Evolutionary conservation across 2,888 invertebrate genomes (phyloP).

Genomic region (Synergus gifuensis): DNA sequence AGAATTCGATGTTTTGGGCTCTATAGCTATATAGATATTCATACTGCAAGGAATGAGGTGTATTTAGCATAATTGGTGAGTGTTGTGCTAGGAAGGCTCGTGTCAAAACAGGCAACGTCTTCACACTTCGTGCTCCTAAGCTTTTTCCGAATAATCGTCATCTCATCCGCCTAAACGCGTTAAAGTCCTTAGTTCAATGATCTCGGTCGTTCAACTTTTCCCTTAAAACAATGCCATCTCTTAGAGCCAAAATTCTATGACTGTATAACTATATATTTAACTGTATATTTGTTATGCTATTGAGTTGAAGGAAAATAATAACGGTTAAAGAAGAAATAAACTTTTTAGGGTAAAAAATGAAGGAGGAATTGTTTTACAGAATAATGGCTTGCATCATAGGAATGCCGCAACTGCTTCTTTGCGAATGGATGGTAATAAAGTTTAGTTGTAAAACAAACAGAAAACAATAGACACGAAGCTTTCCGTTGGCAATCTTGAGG

Average conservation of each 20-base stretch:
- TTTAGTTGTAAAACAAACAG: slow-evolving; percentile 7
- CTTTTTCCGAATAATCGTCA: slow-evolving; percentile 59
- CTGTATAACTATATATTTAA: too few relatives aligned
- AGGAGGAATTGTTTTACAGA: not conserved
- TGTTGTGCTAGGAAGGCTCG: slow-evolving; percentile 58
- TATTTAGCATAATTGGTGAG: slow-evolving; percentile 66
- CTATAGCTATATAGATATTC: not conserved
- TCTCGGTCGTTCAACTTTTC: not conserved
- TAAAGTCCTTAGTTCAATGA: slow-evolving; percentile 22
- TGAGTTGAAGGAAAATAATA: too few relatives aligned
- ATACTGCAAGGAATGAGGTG: not conserved
- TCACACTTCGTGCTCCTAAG: slow-evolving; percentile 62
- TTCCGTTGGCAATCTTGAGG: slow-evolving; percentile 20
- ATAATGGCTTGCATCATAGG: not conserved
- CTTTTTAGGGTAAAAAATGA: not conserved
- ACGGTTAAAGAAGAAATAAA: not conserved
- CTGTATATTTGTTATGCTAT: too few relatives aligned
- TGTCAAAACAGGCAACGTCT: slow-evolving; percentile 62
- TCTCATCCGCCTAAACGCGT: slow-evolving; percentile 24
- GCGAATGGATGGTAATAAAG: slow-evolving; percentile 1
- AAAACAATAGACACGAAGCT: slow-evolving; percentile 19
- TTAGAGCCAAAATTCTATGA: too few relatives aligned
- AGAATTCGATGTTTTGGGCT: too few relatives aligned
- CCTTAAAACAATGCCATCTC: not conserved
- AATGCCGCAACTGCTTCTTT: not conserved